These are phyloP conservation scores for Auanema freiburgensis DNA, from an alignment of 2,888 invertebrate species.

Conservation along the genomic window DNA sequence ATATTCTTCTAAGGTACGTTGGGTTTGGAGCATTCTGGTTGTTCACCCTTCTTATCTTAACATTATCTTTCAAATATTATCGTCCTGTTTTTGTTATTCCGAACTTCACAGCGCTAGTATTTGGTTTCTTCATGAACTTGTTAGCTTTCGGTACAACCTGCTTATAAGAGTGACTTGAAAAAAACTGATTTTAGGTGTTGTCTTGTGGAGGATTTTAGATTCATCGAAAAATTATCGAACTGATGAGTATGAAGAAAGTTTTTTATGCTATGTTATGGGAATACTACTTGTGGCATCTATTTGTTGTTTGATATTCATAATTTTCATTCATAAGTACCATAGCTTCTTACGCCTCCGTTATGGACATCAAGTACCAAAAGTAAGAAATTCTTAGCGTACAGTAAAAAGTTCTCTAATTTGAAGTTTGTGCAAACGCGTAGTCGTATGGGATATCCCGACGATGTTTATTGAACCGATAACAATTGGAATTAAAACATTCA, in stretches of 20 bases:
- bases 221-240: slow-evolving; percentile 46
- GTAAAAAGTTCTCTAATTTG: slow-evolving; percentile 8
- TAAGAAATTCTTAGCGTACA: slow-evolving; percentile 5
- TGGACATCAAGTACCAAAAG: slow-evolving; percentile 49
- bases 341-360: slow-evolving; percentile 42
- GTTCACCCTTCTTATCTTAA: slow-evolving; percentile 47
- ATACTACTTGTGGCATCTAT: slow-evolving; percentile 44
- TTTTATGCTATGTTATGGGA: slow-evolving; percentile 44
- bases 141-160: slow-evolving; percentile 47
- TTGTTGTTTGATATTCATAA: slow-evolving; percentile 41
- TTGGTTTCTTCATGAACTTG: slow-evolving; percentile 50
- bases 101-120: slow-evolving; percentile 49
- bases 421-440: slow-evolving; percentile 46
- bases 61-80: slow-evolving; percentile 55
- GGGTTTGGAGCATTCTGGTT: slow-evolving; percentile 53
- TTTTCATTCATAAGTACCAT: slow-evolving; percentile 45
- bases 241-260: slow-evolving; percentile 41
- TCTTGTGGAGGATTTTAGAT: slow-evolving; percentile 35
- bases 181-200: slow-evolving; percentile 25
- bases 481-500: neutral
- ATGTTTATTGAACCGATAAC: slow-evolving; percentile 29
- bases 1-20: slow-evolving; percentile 23
- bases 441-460: slow-evolving; percentile 44
- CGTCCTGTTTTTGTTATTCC: slow-evolving; percentile 55
- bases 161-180: too few relatives aligned